Conservation (phyloP, 2,888 invertebrate genomes). For the Bembecia ichneumoniformis region DNA sequence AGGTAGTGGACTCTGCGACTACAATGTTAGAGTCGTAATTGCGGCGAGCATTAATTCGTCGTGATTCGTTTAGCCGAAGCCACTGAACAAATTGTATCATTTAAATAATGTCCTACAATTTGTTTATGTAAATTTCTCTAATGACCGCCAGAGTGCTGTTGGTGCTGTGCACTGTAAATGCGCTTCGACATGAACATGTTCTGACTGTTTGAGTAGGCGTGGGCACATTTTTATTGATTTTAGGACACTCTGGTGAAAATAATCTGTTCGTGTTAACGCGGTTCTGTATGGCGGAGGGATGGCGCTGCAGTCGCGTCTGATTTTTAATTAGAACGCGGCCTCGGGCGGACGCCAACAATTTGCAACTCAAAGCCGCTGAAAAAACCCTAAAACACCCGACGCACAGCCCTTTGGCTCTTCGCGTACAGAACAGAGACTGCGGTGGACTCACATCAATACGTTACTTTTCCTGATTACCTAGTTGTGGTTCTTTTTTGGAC, state of each 20-base stretch:
- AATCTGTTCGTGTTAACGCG: slow-evolving; percentile 2
- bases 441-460: not conserved
- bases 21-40: slow-evolving; percentile 13
- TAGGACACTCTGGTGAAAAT: too few relatives aligned
- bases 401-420: slow-evolving; percentile 58
- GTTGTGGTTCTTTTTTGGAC: too few relatives aligned
- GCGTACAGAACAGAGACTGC: slow-evolving; percentile 1
- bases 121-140: slow-evolving; percentile 1
- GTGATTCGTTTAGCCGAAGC: slow-evolving; percentile 17
- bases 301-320: slow-evolving; percentile 31
- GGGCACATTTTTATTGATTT: too few relatives aligned
- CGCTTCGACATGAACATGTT: too few relatives aligned
- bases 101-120: slow-evolving; percentile 7
- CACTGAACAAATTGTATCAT: slow-evolving; percentile 10
- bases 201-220: too few relatives aligned
- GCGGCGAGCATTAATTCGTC: slow-evolving; percentile 13
- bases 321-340: slow-evolving; percentile 52
- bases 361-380: slow-evolving; percentile 70
- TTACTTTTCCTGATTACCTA: too few relatives aligned
- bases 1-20: slow-evolving; percentile 7
- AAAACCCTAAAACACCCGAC: slow-evolving; percentile 68
- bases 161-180: too few relatives aligned
- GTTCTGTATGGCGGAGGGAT: not conserved
- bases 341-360: slow-evolving; percentile 44
- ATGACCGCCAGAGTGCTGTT: not conserved